A percentile compares a stretch with the other conserved stretches of the same genome.
Evolutionary conservation across 1,140 invertebrate genomes (phyloP).

Genomic region (Centruroides sculpturatus): DNA sequence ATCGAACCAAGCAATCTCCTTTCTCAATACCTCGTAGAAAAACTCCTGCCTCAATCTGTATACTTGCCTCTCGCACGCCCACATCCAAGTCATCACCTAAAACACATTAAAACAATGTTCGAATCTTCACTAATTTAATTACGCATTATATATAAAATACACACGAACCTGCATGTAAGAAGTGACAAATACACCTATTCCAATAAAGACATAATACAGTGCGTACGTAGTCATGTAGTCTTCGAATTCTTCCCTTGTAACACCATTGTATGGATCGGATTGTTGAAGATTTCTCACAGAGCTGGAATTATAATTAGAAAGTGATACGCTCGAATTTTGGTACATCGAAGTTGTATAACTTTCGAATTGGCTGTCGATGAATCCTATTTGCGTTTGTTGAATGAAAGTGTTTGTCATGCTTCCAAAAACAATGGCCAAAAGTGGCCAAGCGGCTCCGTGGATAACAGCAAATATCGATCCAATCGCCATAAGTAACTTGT

Average conservation of each 20-base stretch:
- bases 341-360: background rate
- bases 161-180: slow-evolving; percentile 6
- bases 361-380: background rate
- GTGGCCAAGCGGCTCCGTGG: slow-evolving; percentile 17
- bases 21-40: slow-evolving; percentile 34
- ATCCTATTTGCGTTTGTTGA: background rate
- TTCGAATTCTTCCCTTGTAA: slow-evolving; percentile 6
- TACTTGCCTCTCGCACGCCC: slow-evolving; percentile 29
- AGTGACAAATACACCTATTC: slow-evolving; percentile 11
- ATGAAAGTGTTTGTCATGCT: slow-evolving; percentile 19
- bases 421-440: slow-evolving; percentile 18
- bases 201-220: slow-evolving; percentile 14
- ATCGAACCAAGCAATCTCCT: slow-evolving; percentile 74
- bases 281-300: background rate
- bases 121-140: background rate
- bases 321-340: no score
- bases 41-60: slow-evolving; percentile 26
- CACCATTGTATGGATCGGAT: background rate
- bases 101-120: background rate
- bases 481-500: slow-evolving; percentile 14
- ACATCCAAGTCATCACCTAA: slow-evolving; percentile 30
- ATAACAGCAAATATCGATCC: slow-evolving; percentile 17
- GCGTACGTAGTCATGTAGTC: slow-evolving; percentile 6
- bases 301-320: no score
- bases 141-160: background rate